A percentile compares a stretch with the other conserved stretches of the same genome.
phyloP scores from a whole-genome alignment of 2,113 vertebrate species.

The Xyrauchen texanus region DNA sequence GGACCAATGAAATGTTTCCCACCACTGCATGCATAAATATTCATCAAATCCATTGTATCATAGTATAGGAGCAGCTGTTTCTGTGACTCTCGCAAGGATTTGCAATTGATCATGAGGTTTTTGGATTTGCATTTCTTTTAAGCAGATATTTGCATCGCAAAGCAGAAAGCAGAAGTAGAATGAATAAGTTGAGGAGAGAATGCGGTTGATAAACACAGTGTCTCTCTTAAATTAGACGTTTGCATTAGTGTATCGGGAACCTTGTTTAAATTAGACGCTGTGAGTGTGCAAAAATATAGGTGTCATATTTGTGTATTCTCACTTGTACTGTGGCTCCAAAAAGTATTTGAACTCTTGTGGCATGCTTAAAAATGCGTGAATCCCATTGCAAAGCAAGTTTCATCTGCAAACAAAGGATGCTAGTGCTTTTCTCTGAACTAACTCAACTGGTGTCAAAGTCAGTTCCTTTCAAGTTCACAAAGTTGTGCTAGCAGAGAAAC shows the following conservation, averaged over 20 bases:
- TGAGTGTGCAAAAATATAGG: not conserved
- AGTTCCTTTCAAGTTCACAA: no score
- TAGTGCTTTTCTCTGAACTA: no score
- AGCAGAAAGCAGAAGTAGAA: not conserved
- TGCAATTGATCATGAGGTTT: constrained; percentile 26
- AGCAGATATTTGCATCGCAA: constrained; percentile 42
- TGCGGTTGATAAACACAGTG: not conserved
- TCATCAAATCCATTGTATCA: not conserved
- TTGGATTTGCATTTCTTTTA: constrained; percentile 9
- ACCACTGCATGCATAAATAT: not conserved
- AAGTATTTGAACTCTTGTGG: no score
- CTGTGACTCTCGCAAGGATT: not conserved
- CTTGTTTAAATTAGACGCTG: not conserved
- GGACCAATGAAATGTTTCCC: not conserved
- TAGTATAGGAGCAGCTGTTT: not conserved
- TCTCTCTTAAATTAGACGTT: no score
- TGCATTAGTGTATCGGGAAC: not conserved
- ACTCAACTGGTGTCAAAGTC: no score
- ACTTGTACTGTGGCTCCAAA: not conserved
- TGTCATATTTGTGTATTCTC: not conserved
- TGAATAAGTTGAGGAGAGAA: not conserved
- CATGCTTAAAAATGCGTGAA: no score
- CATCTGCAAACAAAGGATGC: no score
- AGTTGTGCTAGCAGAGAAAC: no score
- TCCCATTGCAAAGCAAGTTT: no score